Evolutionary conservation across 2,797 vertebrate genomes (phyloP).

Genomic region (Meda fulgida): DNA sequence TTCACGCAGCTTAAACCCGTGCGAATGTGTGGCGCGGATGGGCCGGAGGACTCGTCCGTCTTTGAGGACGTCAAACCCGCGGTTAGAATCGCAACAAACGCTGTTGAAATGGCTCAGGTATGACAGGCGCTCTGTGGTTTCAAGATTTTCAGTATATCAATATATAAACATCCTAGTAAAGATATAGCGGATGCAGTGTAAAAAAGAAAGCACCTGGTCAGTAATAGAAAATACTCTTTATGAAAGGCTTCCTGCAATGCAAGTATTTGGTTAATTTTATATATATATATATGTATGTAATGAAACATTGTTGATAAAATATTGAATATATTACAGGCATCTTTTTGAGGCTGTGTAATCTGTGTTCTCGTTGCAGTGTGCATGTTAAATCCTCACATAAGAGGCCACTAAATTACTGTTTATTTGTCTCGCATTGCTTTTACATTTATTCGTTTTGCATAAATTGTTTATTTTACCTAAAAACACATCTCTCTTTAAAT

Average conservation of each 20-base stretch:
- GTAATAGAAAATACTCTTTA: neutral
- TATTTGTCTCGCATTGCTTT: neutral
- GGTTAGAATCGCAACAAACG: conserved; percentile 71
- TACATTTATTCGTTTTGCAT: neutral
- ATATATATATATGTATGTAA: neutral
- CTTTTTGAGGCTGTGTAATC: neutral
- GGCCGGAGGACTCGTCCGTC: conserved; percentile 82
- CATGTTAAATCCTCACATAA: neutral
- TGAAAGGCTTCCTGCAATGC: neutral
- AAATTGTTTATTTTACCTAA: neutral
- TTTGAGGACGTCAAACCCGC: conserved; percentile 89
- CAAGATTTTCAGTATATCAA: neutral
- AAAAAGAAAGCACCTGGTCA: neutral
- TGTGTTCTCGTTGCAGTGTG: neutral
- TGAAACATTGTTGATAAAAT: neutral
- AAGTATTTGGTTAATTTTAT: neutral
- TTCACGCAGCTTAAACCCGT: conserved; percentile 88
- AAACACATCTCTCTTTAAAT: neutral
- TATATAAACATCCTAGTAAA: neutral
- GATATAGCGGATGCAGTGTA: neutral
- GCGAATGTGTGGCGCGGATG: conserved; percentile 81
- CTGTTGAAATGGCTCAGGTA: conserved; percentile 69
- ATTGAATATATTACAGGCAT: neutral
- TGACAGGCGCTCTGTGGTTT: neutral
- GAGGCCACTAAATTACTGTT: neutral